Conservation (phyloP, 2,797 vertebrate species). For the Protosalanx chinensis region DNA sequence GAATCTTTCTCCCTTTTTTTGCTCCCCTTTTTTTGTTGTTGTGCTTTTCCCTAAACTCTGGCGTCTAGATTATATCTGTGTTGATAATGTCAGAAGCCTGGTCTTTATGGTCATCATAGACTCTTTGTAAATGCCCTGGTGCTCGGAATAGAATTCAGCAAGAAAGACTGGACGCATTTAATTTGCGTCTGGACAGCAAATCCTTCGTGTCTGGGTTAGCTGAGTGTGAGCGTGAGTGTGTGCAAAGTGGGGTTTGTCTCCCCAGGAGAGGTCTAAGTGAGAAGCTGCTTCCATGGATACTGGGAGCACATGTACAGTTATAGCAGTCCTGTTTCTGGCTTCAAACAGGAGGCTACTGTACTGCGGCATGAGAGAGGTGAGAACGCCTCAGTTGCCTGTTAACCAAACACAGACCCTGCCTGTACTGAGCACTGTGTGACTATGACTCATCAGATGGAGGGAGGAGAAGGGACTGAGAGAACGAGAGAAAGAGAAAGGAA, state of each 20-base stretch:
- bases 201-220: not conserved
- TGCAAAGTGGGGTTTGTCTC: not conserved
- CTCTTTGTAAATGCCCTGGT: not conserved
- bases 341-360: not conserved
- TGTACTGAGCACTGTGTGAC: slow-evolving; percentile 9
- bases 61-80: not conserved
- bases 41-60: not conserved
- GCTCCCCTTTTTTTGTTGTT: slow-evolving; percentile 23
- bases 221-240: not conserved
- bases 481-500: slow-evolving; percentile 15
- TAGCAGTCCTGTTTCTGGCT: not conserved
- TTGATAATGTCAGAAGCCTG: not conserved
- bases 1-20: slow-evolving; percentile 45
- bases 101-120: not conserved
- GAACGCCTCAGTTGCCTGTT: not conserved
- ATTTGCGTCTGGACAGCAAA: too few species aligned
- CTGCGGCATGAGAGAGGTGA: not conserved
- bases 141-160: not conserved
- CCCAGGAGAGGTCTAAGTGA: slow-evolving; percentile 40
- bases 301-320: slow-evolving; percentile 51
- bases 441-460: slow-evolving; percentile 31
- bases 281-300: slow-evolving; percentile 65
- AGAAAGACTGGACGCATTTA: not conserved
- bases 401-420: slow-evolving; percentile 17
- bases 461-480: not conserved